Evolutionary conservation across 2,888 invertebrate species (phyloP).

Genomic region (Ormyrus thymus): DNA sequence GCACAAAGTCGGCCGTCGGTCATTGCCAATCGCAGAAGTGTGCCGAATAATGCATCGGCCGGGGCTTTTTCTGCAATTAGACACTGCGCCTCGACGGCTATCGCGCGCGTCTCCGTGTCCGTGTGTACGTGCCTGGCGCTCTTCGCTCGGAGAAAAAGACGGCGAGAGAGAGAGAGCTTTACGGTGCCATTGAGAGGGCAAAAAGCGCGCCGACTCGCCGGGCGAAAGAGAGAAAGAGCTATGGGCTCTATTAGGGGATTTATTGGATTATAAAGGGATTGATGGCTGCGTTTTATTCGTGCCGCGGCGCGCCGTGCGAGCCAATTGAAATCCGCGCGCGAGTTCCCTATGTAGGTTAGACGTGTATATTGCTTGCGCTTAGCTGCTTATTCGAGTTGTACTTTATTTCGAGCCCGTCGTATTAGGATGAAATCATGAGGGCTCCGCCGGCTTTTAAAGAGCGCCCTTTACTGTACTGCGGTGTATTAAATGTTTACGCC

Average conservation of each 20-base stretch:
- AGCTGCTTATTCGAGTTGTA: too few relatives aligned
- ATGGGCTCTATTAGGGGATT: constrained; percentile 50
- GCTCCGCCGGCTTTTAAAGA: too few relatives aligned
- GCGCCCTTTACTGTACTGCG: too few relatives aligned
- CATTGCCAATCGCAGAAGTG: constrained; percentile 37
- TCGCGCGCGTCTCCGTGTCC: background rate
- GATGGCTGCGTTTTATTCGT: constrained; percentile 44
- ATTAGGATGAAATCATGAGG: too few relatives aligned
- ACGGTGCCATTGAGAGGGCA: constrained; percentile 9
- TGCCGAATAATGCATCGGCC: constrained; percentile 29
- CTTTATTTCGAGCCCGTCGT: constrained; percentile 12
- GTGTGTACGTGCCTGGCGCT: too few relatives aligned
- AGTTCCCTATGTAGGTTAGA: background rate
- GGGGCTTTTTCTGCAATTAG: constrained; percentile 24
- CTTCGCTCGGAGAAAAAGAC: background rate
- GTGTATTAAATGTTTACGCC: too few relatives aligned
- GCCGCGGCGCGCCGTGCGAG: constrained; percentile 6
- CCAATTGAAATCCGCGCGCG: constrained; percentile 31
- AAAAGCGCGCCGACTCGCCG: background rate
- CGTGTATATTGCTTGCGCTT: background rate
- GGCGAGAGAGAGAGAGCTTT: background rate
- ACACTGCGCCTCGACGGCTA: background rate
- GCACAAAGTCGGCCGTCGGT: background rate
- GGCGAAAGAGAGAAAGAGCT: constrained; percentile 34
- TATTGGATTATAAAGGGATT: constrained; percentile 53